Base-by-base conservation (phyloP, 2,888 invertebrate genomes). In the Andrena bicolor region DNA sequence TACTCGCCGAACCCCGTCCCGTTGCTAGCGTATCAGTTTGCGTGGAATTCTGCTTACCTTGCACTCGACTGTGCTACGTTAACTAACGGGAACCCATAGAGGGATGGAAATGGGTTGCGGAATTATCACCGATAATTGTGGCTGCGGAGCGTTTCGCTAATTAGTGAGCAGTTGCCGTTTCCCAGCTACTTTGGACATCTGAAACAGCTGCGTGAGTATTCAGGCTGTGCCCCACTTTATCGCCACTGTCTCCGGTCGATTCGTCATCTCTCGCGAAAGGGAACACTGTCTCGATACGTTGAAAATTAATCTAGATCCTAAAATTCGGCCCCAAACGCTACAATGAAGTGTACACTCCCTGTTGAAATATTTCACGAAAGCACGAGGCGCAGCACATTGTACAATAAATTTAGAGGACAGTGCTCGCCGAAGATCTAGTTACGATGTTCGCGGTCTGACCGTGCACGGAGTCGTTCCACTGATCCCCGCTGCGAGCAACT, bases 131-230 rank as follows among this genome's bases (percentile, higher is more conserved):
- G 66, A 68, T 60, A 51, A 60, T 68, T 70, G 60, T 26, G 64
- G 61, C 30, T 10, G 26, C 30, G 26, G 8, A 13, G 23, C 26
- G 56, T 66, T 64, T 26, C 35, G 48, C 80, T 82, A 82, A 80
- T 82, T 82, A 75, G 66, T 48, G 49, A 70, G 70, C 51, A 73
- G 64, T 64, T 79, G 64, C 65, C 26, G 65, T 70, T 61, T 30
- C 26, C 69, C n/a, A 23, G 20, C 5, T 35, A 32, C 41, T 68
- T 51, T n/a, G 58, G 26, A 26, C 71, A 56, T 64, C 56, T 26
- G 48, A 30, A 78, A 78, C 49, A 48, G 35, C 35, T 49, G 64
- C 66, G 61, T 48, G 35, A 74, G 74, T 66, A 65, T 66, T 61
- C 49, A 61, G 41, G 10, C n/a, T 26, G 28, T 30, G 16, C 48